phyloP scores from a whole-genome alignment of 2,888 invertebrate species.

The Julus scandinavius region DNA sequence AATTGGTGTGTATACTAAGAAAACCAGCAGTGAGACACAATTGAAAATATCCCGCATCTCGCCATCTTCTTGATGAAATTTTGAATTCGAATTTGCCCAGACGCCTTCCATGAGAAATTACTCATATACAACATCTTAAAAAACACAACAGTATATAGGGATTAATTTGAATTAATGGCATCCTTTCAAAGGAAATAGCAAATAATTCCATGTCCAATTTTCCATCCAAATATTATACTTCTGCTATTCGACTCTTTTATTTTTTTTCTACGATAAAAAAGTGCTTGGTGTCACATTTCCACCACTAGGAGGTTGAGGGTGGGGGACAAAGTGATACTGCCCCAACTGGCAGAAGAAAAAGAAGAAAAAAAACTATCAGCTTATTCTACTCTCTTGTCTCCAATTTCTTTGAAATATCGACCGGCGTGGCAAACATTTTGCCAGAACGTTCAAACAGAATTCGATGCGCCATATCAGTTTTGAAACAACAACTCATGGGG shows the following conservation, averaged over 20 bases:
- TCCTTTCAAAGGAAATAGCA: background rate
- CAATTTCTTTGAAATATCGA: background rate
- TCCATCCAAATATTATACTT: no score
- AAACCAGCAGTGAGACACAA: background rate
- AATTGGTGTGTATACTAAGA: background rate
- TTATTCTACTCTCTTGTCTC: background rate
- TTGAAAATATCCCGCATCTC: background rate
- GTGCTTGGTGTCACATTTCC: background rate
- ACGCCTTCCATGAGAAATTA: background rate
- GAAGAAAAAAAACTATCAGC: background rate
- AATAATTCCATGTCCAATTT: no score
- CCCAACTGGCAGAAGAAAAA: background rate
- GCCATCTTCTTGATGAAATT: background rate
- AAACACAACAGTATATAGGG: background rate
- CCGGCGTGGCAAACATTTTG: background rate
- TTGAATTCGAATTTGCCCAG: background rate
- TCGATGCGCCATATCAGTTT: background rate
- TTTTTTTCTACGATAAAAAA: background rate
- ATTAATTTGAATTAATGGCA: background rate
- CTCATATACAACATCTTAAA: background rate
- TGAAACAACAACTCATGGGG: background rate
- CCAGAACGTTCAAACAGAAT: background rate
- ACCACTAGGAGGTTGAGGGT: background rate
- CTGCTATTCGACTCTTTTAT: background rate
- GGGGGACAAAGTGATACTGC: background rate